Evolutionary conservation across 2,113 vertebrate species (phyloP).

Genomic region (Zapornia atra): DNA sequence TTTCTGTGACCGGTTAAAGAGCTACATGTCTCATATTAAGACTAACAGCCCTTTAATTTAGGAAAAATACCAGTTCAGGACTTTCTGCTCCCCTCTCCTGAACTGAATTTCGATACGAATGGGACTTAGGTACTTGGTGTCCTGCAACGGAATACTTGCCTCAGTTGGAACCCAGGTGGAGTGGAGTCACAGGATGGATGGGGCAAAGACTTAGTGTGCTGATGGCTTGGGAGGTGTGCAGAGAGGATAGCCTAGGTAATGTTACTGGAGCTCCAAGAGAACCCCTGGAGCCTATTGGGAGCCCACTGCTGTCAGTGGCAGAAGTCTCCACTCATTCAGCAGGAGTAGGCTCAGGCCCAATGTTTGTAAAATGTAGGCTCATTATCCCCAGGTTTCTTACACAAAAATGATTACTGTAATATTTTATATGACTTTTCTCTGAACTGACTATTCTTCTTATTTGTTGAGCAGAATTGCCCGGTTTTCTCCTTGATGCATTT

Average conservation of each 20-base stretch:
- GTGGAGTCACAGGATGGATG: neutral
- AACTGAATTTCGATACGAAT: neutral
- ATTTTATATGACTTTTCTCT: conserved; percentile 16
- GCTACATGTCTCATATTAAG: neutral
- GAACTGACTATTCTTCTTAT: neutral
- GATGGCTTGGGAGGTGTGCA: neutral
- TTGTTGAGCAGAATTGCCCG: neutral
- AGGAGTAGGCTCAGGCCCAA: neutral
- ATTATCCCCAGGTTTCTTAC: neutral
- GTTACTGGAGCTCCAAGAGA: neutral
- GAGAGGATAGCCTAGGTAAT: neutral
- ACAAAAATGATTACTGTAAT: neutral
- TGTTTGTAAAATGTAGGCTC: neutral
- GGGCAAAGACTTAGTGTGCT: neutral
- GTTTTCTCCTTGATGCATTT: conserved; percentile 1
- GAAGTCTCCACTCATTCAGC: neutral
- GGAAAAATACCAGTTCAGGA: neutral
- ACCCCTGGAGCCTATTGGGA: rapidly evolving
- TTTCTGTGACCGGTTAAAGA: neutral
- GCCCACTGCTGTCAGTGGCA: neutral
- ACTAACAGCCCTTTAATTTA: neutral
- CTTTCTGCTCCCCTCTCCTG: neutral
- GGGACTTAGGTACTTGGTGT: neutral
- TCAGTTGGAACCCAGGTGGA: neutral
- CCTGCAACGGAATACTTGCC: neutral